A percentile compares a stretch with the other conserved stretches of the same genome.
Conservation (phyloP, 2,888 invertebrate genomes). For the Erebia aethiops region DNA sequence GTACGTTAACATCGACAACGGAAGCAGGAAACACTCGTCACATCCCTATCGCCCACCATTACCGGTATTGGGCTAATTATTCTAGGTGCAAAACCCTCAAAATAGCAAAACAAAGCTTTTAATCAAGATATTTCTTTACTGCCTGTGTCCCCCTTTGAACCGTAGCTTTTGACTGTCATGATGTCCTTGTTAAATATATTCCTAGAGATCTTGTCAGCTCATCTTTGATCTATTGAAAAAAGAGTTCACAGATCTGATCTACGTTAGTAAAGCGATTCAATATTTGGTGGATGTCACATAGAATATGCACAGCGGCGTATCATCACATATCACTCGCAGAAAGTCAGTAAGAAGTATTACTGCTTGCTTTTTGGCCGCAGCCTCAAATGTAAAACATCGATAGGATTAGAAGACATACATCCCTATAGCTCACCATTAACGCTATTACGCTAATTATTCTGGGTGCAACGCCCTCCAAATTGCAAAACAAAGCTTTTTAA, state of each 20-base stretch:
- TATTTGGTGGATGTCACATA: neutral
- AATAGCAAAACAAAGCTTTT: constrained; percentile 77
- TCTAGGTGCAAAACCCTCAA: constrained; percentile 60
- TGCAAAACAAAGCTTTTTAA: constrained; percentile 77
- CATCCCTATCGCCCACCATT: constrained; percentile 53
- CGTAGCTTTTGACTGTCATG: neutral
- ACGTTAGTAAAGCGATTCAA: neutral
- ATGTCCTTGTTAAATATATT: constrained; percentile 6
- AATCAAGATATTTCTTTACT: constrained; percentile 64
- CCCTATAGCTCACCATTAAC: constrained; percentile 59
- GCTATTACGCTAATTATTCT: constrained; percentile 76
- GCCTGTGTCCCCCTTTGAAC: constrained; percentile 7
- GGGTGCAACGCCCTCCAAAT: constrained; percentile 65
- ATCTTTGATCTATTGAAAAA: neutral
- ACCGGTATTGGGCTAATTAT: constrained; percentile 77
- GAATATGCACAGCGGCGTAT: too few species aligned
- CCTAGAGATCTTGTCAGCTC: neutral
- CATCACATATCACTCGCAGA: neutral
- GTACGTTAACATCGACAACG: constrained; percentile 3
- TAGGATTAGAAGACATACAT: constrained; percentile 12
- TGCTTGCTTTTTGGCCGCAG: neutral
- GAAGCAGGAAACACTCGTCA: neutral
- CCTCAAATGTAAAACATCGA: constrained; percentile 1
- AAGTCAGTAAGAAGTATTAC: neutral
- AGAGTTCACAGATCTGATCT: neutral